Base-by-base conservation (phyloP, 2,797 vertebrate genomes). In the Hirundo rustica region DNA sequence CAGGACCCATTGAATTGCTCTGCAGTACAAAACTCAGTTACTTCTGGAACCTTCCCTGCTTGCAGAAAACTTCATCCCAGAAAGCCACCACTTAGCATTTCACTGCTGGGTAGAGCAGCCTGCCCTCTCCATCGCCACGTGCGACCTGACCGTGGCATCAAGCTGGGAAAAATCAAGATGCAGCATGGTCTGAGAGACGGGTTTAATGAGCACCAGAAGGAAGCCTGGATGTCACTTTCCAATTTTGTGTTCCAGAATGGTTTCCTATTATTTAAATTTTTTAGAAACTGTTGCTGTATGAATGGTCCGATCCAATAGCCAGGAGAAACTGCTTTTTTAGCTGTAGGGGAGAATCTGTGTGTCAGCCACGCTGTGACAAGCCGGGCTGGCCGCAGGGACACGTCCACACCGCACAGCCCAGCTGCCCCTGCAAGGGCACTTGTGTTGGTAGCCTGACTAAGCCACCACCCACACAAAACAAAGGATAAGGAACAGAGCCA, bases 401-500 rank as follows among this genome's bases (percentile, higher is more conserved):
- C 3, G 30, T 2, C 53, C 29, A 32, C 55, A 17, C 26, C 0
- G 1, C 40, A 10, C 48, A 10, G 36, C 72, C 44, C 2, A 0
- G 30, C 4, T 0, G 13, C 64, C 51, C 64, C 64, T 22, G 72
- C 32, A 29, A 1, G 25, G 60, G 13, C 17, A 10, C 71, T 62
- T 29, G 19, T 70, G 47, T 11, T 68, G 74, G 53, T 38, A 7
- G 15, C 45, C 42, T 19, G 42, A 50, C 30, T 51, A 45, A 79
- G 75, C 38, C 91, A 89, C 87, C 84, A 72, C 89, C 87, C 82
- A 68, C 72, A 45, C 54, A 51, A 92, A 87, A 95, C 90, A 96
- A 95, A 95, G 78, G 67, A 9, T 40, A 34, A 67, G 77, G 91
- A 92, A 71, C 53, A 61, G 34, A 53, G 92, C 77, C 88, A 87